phyloP scores from a whole-genome alignment of 1,140 invertebrate genomes.

The Pentalonia nigronervosa region DNA sequence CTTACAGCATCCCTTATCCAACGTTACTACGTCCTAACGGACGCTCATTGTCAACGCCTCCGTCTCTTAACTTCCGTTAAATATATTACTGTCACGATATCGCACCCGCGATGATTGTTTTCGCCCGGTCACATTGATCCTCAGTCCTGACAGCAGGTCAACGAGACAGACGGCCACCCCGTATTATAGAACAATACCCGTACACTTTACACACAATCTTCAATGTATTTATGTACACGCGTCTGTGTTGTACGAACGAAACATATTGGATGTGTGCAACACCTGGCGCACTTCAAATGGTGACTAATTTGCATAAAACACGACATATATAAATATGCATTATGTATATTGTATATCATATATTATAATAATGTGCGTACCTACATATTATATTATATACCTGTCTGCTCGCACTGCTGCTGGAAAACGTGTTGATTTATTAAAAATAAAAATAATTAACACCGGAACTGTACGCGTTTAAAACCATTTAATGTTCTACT shows the following conservation, averaged over 20 bases:
- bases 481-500: constrained; percentile 9
- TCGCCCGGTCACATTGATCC: background rate
- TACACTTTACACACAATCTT: constrained; percentile 45
- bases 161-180: background rate
- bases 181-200: constrained; percentile 26
- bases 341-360: background rate
- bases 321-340: background rate
- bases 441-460: constrained; percentile 36
- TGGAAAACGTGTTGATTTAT: constrained; percentile 45
- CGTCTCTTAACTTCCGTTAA: constrained; percentile 9
- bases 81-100: background rate
- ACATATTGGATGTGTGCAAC: constrained; percentile 39
- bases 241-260: constrained; percentile 32
- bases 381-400: background rate
- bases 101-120: constrained; percentile 28
- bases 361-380: background rate
- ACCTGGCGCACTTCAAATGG: constrained; percentile 52
- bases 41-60: background rate
- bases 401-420: background rate
- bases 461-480: background rate
- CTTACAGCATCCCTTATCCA: background rate
- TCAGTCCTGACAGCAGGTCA: constrained; percentile 30
- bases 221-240: constrained; percentile 38
- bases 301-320: constrained; percentile 51
- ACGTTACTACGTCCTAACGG: background rate